Evolutionary conservation across 2,113 vertebrate species (phyloP).

Genomic region (Salvelinus namaycush): DNA sequence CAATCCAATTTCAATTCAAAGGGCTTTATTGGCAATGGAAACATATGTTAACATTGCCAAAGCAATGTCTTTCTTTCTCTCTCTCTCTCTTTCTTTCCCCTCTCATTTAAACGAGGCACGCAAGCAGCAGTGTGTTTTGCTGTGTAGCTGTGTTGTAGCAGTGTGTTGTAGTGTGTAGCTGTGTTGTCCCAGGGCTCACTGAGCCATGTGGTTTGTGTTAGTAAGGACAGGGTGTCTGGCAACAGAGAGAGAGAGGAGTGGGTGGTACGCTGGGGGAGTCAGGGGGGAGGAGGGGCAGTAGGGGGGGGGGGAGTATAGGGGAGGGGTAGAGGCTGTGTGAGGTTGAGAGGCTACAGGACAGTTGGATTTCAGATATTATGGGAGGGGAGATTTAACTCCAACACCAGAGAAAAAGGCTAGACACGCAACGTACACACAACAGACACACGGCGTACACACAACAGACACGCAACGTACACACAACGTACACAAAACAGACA

Average conservation of each 20-base stretch:
- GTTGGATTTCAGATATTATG: constrained; percentile 65
- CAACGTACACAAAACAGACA: no score
- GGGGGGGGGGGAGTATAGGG: constrained; percentile 14
- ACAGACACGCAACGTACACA: no score
- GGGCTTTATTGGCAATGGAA: no score
- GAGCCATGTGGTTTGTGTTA: constrained; percentile 80
- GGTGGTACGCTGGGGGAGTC: constrained; percentile 52
- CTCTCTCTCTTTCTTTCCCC: no score
- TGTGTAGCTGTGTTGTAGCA: not conserved
- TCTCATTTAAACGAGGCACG: no score
- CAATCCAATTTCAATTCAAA: no score
- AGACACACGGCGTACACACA: no score
- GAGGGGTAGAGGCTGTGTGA: constrained; percentile 63
- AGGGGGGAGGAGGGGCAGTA: constrained; percentile 47
- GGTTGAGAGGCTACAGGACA: constrained; percentile 72
- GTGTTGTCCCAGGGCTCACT: constrained; percentile 37
- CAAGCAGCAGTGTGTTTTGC: not conserved
- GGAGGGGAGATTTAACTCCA: constrained; percentile 42
- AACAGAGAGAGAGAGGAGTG: constrained; percentile 63
- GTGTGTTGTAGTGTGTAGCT: not conserved
- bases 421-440: no score
- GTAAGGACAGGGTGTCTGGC: constrained; percentile 78
- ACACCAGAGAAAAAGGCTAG: constrained; percentile 9
- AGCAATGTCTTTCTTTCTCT: no score
- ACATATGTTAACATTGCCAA: no score